Conservation (phyloP, 2,797 vertebrate species). For the Poliocrania exsul region DNA sequence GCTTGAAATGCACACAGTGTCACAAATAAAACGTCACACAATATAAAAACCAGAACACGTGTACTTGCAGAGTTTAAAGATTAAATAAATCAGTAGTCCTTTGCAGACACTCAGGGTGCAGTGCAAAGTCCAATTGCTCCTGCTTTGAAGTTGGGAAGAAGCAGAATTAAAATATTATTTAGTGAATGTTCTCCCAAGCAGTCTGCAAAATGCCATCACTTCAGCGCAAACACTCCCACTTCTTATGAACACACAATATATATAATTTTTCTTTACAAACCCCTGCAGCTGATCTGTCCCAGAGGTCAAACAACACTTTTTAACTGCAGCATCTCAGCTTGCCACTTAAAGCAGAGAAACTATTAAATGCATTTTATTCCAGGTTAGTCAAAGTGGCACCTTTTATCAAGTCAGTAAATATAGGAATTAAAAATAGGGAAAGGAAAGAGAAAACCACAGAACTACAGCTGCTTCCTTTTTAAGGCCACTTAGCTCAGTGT, state of each 20-base stretch:
- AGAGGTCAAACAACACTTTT: not conserved
- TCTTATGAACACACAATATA: not conserved
- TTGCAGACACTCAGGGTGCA: constrained; percentile 13
- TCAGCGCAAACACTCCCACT: not conserved
- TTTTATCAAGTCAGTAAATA: not conserved
- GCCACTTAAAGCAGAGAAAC: not conserved
- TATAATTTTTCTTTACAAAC: not conserved
- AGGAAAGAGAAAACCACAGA: not conserved
- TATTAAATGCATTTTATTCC: not conserved
- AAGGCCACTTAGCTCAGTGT: not conserved
- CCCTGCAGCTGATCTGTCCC: not conserved
- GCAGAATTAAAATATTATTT: not conserved
- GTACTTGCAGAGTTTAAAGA: constrained; percentile 28
- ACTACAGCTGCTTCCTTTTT: not conserved
- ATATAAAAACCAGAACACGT: not conserved
- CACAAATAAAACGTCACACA: not conserved
- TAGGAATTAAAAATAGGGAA: not conserved
- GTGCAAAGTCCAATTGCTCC: constrained; percentile 43
- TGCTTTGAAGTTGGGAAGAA: constrained; percentile 27
- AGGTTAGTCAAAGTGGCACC: not conserved
- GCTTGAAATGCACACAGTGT: not conserved
- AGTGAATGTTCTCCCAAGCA: not conserved
- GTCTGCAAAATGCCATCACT: not conserved
- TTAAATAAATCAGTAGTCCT: constrained; percentile 24
- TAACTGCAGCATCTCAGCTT: not conserved